Percentiles rank a stretch among this genome's conserved stretches.
phyloP scores from a whole-genome alignment of 2,113 vertebrate species.

The Hippocampus comes region DNA sequence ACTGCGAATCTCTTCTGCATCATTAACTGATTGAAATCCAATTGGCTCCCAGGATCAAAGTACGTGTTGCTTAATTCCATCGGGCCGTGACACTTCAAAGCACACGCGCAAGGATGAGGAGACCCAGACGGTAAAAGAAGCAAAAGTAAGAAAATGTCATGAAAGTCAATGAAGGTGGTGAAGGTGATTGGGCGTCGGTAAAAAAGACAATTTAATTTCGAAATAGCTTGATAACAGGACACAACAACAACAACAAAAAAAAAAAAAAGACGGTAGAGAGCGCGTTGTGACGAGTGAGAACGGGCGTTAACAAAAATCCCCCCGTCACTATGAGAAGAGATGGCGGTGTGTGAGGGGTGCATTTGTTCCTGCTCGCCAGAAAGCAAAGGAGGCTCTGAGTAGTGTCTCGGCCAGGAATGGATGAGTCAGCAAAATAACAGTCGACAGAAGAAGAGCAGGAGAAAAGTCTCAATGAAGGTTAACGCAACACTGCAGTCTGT shows the following conservation, averaged over 20 bases:
- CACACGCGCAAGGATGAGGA: conserved; percentile 10
- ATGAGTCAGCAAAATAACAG: conserved; percentile 37
- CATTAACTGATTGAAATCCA: conserved; percentile 29
- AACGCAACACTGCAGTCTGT: conserved; percentile 38
- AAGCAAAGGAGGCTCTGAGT: conserved; percentile 16
- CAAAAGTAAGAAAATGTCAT: background rate
- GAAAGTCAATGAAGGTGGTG: background rate
- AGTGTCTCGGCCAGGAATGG: conserved; percentile 35
- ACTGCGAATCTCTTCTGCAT: conserved; percentile 1
- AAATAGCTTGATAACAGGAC: background rate
- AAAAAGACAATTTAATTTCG: too few species aligned
- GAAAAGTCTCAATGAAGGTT: conserved; percentile 52
- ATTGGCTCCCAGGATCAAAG: conserved; percentile 27
- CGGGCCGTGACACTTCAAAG: conserved; percentile 22
- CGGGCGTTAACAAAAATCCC: conserved; percentile 31
- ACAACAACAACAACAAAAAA: background rate
- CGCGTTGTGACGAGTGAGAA: conserved; percentile 6
- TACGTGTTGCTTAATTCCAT: conserved; percentile 30
- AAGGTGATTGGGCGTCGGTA: too few species aligned
- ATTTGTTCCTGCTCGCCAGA: conserved; percentile 36
- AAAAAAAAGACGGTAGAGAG: background rate
- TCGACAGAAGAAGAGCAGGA: conserved; percentile 35
- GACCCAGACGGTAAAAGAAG: background rate
- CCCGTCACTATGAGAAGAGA: conserved; percentile 32
- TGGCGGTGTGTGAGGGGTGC: conserved; percentile 41